phyloP scores from a whole-genome alignment of 1,140 invertebrate species.

The Leptopilina boulardi region DNA sequence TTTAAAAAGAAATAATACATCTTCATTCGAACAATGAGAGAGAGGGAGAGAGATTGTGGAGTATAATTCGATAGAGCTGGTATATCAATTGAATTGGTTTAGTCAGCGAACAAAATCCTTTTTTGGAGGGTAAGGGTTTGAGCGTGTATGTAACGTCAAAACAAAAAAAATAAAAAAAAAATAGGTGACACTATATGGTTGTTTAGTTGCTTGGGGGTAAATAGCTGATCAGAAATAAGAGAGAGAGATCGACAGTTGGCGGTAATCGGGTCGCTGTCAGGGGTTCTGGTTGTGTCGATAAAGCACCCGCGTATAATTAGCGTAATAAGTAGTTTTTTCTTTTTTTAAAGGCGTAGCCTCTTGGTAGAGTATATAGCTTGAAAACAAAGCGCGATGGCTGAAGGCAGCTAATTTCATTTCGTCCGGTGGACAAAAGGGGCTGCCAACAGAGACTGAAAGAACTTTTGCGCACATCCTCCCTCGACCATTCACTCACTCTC shows the following conservation, averaged over 20 bases:
- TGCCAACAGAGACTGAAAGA: slow-evolving; percentile 57
- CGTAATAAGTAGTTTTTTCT: slow-evolving; percentile 75
- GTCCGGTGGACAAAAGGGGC: slow-evolving; percentile 67
- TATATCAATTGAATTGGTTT: neutral
- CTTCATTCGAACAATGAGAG: slow-evolving; percentile 4
- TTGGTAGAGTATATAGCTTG: slow-evolving; percentile 58
- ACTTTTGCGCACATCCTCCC: slow-evolving; percentile 70
- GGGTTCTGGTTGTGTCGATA: slow-evolving; percentile 49
- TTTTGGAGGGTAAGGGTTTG: neutral
- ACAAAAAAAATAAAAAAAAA: slow-evolving; percentile 44
- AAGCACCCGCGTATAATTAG: slow-evolving; percentile 73
- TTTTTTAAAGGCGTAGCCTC: slow-evolving; percentile 58
- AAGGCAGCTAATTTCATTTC: slow-evolving; percentile 70
- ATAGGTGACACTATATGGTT: slow-evolving; percentile 47
- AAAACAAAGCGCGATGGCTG: slow-evolving; percentile 71
- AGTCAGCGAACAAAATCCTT: neutral
- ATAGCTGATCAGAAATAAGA: slow-evolving; percentile 54
- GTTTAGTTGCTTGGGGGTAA: slow-evolving; percentile 42
- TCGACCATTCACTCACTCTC: slow-evolving; percentile 69
- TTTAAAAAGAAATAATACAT: neutral
- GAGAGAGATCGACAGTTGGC: slow-evolving; percentile 69
- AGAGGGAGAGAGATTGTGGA: too few relatives aligned
- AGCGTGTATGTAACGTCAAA: slow-evolving; percentile 27
- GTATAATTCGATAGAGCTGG: neutral
- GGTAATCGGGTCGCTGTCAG: slow-evolving; percentile 60